Percentiles rank a stretch among this genome's conserved stretches.
phyloP scores from a whole-genome alignment of 2,888 invertebrate species.

The Nomada ruficornis region DNA sequence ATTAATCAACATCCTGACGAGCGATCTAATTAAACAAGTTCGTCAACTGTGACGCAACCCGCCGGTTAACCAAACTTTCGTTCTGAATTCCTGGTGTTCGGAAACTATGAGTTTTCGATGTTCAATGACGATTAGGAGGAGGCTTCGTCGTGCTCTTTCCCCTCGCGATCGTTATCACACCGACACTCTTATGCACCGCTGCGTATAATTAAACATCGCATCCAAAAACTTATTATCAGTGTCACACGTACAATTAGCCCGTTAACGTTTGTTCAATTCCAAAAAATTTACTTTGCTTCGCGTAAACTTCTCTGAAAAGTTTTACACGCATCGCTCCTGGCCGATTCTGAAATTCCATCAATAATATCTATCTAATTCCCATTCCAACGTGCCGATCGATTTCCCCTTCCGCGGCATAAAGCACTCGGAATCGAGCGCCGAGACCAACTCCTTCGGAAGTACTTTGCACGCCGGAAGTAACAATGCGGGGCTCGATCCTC shows the following conservation, averaged over 20 bases:
- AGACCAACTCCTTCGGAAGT: constrained; percentile 8
- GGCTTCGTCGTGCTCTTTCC: neutral
- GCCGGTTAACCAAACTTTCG: constrained; percentile 2
- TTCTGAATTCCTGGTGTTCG: neutral
- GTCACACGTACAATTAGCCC: neutral
- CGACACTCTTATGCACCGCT: no score
- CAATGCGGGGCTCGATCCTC: constrained; percentile 6
- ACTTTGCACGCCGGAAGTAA: constrained; percentile 27
- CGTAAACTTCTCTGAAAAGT: no score
- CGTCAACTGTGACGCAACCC: constrained; percentile 27
- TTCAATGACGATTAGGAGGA: constrained; percentile 11
- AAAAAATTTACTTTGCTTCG: no score
- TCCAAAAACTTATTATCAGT: no score
- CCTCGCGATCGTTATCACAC: neutral
- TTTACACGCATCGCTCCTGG: no score
- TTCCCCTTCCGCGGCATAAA: neutral
- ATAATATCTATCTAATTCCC: neutral
- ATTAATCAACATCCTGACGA: constrained; percentile 33
- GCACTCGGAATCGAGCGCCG: neutral
- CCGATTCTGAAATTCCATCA: neutral
- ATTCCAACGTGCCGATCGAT: neutral
- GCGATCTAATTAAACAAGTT: constrained; percentile 47
- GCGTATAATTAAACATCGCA: no score
- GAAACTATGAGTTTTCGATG: neutral
- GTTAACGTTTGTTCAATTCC: neutral